Evolutionary conservation across 2,797 vertebrate species (phyloP).

Genomic region (Pitangus sulphuratus): DNA sequence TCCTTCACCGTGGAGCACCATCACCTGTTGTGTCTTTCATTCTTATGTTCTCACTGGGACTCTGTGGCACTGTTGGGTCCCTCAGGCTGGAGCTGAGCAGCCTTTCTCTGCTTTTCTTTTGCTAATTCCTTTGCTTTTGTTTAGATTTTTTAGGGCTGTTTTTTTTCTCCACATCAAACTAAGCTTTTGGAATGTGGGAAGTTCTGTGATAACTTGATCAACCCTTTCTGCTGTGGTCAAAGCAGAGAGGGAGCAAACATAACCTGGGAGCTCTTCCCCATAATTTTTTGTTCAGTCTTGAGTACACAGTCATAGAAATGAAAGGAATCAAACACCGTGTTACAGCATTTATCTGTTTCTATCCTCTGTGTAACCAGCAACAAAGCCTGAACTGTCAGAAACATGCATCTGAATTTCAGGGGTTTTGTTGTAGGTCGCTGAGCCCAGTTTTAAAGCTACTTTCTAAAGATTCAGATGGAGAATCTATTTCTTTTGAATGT

Average conservation of each 20-base stretch:
- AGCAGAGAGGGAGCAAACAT: not conserved
- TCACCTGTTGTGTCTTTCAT: not conserved
- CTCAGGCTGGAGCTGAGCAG: not conserved
- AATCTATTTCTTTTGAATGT: not conserved
- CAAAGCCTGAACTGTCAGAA: not conserved
- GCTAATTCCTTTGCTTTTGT: not conserved
- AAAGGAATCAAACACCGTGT: not conserved
- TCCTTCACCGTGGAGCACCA: not conserved
- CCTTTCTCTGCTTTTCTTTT: not conserved
- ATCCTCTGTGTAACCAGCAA: not conserved
- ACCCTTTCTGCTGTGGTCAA: not conserved
- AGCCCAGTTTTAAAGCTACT: not conserved
- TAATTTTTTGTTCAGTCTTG: not conserved
- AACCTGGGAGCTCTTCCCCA: not conserved
- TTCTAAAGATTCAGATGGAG: not conserved
- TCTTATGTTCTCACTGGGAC: rapidly evolving
- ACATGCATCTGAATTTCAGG: not conserved
- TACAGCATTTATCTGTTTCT: not conserved
- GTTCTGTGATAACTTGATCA: not conserved
- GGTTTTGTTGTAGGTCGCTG: not conserved
- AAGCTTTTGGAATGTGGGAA: not conserved
- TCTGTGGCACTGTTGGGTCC: rapidly evolving
- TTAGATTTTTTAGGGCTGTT: not conserved
- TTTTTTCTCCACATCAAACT: not conserved
- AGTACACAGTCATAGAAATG: not conserved